A percentile compares a stretch with the other conserved stretches of the same genome.
phyloP scores from a whole-genome alignment of 1,140 invertebrate genomes.

The Brachionus asplanchnoidis region DNA sequence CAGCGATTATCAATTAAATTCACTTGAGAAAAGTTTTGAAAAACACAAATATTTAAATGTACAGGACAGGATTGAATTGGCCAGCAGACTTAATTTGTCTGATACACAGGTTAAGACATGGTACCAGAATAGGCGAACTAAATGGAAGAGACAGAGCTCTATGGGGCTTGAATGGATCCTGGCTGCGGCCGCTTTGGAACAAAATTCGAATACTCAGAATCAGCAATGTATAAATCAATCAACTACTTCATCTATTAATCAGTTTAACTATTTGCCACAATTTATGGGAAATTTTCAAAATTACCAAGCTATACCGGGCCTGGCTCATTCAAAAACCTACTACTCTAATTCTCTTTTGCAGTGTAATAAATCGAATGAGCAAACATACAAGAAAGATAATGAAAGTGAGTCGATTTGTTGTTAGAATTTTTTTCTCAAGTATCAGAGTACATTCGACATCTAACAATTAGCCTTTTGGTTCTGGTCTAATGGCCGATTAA shows the following conservation, averaged over 20 bases:
- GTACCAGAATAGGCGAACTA: slow-evolving; percentile 87
- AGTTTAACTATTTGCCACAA: not conserved
- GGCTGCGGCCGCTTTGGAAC: slow-evolving; percentile 30
- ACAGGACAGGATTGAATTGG: slow-evolving; percentile 94
- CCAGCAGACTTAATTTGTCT: slow-evolving; percentile 84
- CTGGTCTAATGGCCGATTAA: not conserved
- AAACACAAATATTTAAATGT: slow-evolving; percentile 96
- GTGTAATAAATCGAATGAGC: not conserved
- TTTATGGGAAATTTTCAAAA: not conserved
- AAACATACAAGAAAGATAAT: not conserved
- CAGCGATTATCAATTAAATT: slow-evolving; percentile 90
- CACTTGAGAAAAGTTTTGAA: slow-evolving; percentile 94
- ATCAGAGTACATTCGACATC: not conserved
- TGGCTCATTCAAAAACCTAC: not conserved
- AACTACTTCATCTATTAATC: not conserved
- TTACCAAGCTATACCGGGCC: not conserved
- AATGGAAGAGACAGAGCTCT: slow-evolving; percentile 40
- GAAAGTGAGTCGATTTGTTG: not conserved
- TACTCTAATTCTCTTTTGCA: not conserved
- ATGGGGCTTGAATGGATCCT: slow-evolving; percentile 30
- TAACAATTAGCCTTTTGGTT: not conserved
- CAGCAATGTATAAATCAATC: not conserved
- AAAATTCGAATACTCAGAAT: not conserved
- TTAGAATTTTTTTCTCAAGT: not conserved
- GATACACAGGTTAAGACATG: slow-evolving; percentile 99